Evolutionary conservation across 1,140 invertebrate species (phyloP), one percentile per base, ranked within the genome.

Genomic region (Eurytemora carolleeae): DNA sequence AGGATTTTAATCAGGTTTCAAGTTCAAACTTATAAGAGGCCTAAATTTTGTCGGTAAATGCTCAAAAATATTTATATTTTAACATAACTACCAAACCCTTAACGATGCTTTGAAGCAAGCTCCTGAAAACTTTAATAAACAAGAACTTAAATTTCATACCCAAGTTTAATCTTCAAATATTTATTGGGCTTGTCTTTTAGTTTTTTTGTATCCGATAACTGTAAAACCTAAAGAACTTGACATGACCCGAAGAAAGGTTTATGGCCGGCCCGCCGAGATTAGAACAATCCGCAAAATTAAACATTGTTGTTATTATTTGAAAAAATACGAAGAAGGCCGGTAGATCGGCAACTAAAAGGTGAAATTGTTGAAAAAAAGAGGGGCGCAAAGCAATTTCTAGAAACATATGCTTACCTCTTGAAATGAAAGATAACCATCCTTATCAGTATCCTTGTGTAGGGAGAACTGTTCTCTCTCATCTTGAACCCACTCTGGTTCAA

Each of bases 401-500:
- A 12, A 44, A 7, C n/a, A 44, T 44, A 44, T 7, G 7, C 31
- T 44, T 64, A 87, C 83, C 75, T 99, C 94, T 53, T 84, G 79
- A 63, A 77, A 75, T 67, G 96, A 83, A 74, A 99, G 79, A 67
- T 79, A 86, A 2, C 93, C 93, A 76, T 98, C 89, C 18, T 79
- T 77, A 73, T 93, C 79, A 68, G 84, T 31, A 58, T 68, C 89
- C 18, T 81, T 72, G 70, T 83, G 87, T 18, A 78, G 75, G n/a
- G 75, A 75, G 72, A 95, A 98, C 67, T 95, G 88, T 69, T 96
- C 87, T 21, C 84, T 77, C 74, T 98, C 95, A 69, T 83, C 87
- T 70, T 84, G 81, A 19, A 98, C 89, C 93, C 93, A 98, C 65
- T 95, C 90, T 1, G 94, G 93, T 70, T 95, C 87, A 66, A 12